These are phyloP conservation scores for Diplazon laetatorius DNA, from an alignment of 2,888 invertebrate genomes.

Conservation along the genomic window DNA sequence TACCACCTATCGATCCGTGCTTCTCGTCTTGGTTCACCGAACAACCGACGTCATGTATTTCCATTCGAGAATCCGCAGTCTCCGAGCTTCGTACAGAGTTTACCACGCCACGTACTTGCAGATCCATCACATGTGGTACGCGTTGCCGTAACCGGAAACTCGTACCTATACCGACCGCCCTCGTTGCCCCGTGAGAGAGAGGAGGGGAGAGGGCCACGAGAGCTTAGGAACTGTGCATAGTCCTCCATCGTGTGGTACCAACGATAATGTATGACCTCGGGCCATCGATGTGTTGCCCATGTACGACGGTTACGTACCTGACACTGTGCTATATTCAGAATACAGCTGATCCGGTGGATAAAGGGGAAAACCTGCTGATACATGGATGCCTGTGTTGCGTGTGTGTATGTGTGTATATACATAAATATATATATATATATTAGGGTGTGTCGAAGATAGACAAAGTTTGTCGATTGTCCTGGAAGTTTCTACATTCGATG, in stretches of 20 bases:
- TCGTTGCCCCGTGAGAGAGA: too few species aligned
- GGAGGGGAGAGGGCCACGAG: neutral
- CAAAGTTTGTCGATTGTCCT: too few species aligned
- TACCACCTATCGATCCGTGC: too few species aligned
- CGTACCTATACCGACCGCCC: neutral
- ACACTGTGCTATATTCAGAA: neutral
- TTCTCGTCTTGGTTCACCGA: neutral
- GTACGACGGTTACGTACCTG: neutral
- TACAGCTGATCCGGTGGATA: slow-evolving; percentile 2
- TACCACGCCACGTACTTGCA: slow-evolving; percentile 4
- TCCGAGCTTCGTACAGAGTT: neutral
- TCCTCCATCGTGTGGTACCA: slow-evolving; percentile 14
- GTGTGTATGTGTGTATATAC: neutral
- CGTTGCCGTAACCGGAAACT: slow-evolving; percentile 1
- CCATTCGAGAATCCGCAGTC: too few species aligned
- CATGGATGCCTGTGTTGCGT: neutral
- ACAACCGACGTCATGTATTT: too few species aligned
- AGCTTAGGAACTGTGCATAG: slow-evolving; percentile 30
- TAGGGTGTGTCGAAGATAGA: too few species aligned
- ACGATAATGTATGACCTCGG: slow-evolving; percentile 37
- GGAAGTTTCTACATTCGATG: too few species aligned
- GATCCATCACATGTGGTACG: slow-evolving; percentile 12
- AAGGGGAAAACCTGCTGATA: slow-evolving; percentile 13
- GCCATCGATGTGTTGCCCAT: neutral
- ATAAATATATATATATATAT: too few species aligned